Percentiles rank a stretch among this genome's conserved stretches.
phyloP scores from a whole-genome alignment of 2,113 vertebrate genomes.

The Nycticebus coucang region DNA sequence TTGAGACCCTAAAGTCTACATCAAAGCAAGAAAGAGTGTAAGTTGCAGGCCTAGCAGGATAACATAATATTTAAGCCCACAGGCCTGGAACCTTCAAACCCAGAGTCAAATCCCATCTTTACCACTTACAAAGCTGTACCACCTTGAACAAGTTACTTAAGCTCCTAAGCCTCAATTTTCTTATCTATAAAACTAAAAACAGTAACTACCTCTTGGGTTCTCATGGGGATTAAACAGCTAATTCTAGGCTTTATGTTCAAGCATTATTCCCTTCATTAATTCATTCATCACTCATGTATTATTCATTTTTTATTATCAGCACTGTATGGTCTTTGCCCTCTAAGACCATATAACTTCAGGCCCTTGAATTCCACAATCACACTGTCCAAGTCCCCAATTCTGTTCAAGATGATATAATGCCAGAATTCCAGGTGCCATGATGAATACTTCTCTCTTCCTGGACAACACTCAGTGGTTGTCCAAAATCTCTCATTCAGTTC shows the following conservation, averaged over 20 bases:
- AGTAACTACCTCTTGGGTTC: not conserved
- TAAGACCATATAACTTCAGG: not conserved
- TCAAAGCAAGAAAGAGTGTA: not conserved
- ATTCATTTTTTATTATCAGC: not conserved
- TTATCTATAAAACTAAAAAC: constrained; percentile 31
- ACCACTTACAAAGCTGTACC: not conserved
- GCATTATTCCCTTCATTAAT: no score
- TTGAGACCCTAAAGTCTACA: not conserved
- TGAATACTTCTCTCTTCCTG: not conserved
- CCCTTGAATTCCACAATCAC: not conserved
- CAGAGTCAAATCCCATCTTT: constrained; percentile 18
- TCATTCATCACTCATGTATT: not conserved
- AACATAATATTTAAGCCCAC: not conserved
- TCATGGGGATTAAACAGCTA: not conserved
- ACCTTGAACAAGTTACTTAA: not conserved
- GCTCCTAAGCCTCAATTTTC: constrained; percentile 28
- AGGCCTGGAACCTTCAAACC: not conserved
- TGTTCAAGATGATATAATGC: not conserved
- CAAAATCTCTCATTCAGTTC: not conserved
- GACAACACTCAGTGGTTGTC: not conserved
- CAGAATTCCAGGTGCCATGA: not conserved
- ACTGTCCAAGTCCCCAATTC: constrained; percentile 13
- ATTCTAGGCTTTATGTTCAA: not conserved
- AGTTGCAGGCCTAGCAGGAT: not conserved
- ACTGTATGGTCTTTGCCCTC: not conserved